Base-by-base conservation (phyloP, 2,797 vertebrate species). In the Delichon dasypus region DNA sequence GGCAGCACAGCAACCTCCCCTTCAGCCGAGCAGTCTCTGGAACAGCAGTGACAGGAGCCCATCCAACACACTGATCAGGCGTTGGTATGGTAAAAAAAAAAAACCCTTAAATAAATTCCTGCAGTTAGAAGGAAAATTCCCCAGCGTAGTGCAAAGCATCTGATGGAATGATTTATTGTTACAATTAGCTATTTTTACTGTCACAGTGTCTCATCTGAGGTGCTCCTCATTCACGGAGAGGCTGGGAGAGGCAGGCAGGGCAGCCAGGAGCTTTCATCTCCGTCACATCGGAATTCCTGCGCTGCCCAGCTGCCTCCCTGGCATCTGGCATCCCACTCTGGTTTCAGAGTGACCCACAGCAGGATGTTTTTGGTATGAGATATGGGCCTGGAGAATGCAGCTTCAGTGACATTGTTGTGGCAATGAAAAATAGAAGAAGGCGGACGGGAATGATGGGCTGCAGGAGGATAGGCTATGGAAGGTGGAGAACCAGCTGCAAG, bases 401-500 rank as follows among this genome's bases (percentile, higher is more conserved):
- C 66, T 92, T 93, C 94, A 50, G 16, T 78, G 90, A 85, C 88
- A 89, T 22, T 51, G 81, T 32, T 50, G 82, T 44, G 72, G 80
- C 66, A 80, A 92, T 87, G 40, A 65, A 42, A 29, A 54, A 8
- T 29, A 53, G 6, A 85, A 50, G 9, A 42, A 38, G 48, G 23
- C 3, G 22, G 61, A 22, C 0, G 3, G 51, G 51, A 90, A 77
- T 0, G 40, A 84, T 80, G 55, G 71, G 78, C 45, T 81, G 85
- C 77, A 32, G 60, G 48, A 85, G 45, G 74, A 75, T 8, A 40
- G 75, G 77, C 61, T 57, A 1, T 1, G 64, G 58, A 85, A 90
- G 68, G 82, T 72, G 68, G 57, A 85, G 40, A 74, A 44, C 73
- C 81, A 90, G 90, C 79, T 93, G 82, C 73, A 88, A 96, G 88